A percentile compares a stretch with the other conserved stretches of the same genome.
phyloP scores from a whole-genome alignment of 1,140 invertebrate genomes.

The Bombus confusus region DNA sequence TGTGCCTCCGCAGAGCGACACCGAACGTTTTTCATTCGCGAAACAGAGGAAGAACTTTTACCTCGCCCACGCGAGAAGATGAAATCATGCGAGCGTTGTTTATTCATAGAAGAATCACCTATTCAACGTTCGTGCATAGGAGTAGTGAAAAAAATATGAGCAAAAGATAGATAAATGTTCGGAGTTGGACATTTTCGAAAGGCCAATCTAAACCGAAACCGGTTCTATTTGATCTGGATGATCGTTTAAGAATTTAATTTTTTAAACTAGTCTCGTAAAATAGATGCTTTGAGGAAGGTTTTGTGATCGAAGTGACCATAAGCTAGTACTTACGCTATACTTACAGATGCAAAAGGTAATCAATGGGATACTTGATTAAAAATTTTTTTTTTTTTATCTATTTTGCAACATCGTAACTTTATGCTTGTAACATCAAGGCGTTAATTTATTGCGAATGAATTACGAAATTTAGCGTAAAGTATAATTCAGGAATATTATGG shows the following conservation, averaged over 20 bases:
- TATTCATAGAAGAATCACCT: not conserved
- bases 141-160: not conserved
- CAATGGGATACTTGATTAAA: not conserved
- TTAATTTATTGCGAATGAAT: not conserved
- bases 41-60: constrained; percentile 35
- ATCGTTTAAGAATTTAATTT: not conserved
- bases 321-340: not conserved
- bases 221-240: not conserved
- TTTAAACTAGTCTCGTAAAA: not conserved
- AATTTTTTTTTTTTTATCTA: not conserved
- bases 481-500: not conserved
- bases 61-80: constrained; percentile 29
- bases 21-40: not conserved
- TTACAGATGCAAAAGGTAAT: not conserved
- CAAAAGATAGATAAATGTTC: not conserved
- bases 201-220: not conserved
- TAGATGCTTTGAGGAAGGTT: not conserved
- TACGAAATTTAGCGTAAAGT: not conserved
- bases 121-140: not conserved
- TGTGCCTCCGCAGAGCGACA: not conserved
- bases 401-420: not conserved
- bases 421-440: not conserved
- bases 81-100: constrained; percentile 2
- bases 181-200: not conserved
- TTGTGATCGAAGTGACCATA: not conserved